Evolutionary conservation across 2,888 invertebrate genomes (phyloP).

Genomic region (Phaonia tiefii): DNA sequence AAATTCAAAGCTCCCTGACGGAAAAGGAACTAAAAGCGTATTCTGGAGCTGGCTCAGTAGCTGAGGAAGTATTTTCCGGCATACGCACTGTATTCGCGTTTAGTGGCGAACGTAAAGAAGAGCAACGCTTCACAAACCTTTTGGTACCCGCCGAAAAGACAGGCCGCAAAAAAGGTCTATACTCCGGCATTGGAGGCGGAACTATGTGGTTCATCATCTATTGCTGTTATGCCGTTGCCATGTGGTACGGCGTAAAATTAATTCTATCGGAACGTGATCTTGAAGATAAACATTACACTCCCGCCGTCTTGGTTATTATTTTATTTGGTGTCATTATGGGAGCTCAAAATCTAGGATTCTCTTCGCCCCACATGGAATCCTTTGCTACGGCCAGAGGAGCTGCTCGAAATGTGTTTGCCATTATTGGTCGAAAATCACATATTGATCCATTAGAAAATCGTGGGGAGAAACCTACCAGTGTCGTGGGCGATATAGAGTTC

Average conservation of each 20-base stretch:
- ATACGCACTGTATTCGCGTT: constrained; percentile 90
- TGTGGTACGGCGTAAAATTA: constrained; percentile 90
- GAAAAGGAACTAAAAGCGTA: constrained; percentile 87
- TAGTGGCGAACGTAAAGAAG: constrained; percentile 88
- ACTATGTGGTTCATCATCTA: constrained; percentile 90
- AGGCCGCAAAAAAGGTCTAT: constrained; percentile 85
- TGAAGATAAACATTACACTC: constrained; percentile 84
- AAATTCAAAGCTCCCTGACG: constrained; percentile 85
- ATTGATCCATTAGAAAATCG: constrained; percentile 86
- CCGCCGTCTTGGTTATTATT: constrained; percentile 87
- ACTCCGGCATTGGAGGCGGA: constrained; percentile 85
- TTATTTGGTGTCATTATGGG: constrained; percentile 90
- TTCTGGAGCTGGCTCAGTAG: constrained; percentile 88
- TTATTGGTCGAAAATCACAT: constrained; percentile 86
- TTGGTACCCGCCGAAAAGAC: constrained; percentile 84
- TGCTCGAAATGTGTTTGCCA: constrained; percentile 86
- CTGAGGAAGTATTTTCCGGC: constrained; percentile 88
- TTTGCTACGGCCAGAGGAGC: constrained; percentile 87
- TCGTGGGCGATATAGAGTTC: constrained; percentile 86
- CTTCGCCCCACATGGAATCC: constrained; percentile 88
- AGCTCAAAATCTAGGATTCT: constrained; percentile 88
- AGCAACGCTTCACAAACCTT: constrained; percentile 82
- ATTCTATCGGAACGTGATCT: constrained; percentile 84
- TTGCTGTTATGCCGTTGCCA: constrained; percentile 86
- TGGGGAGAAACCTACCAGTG: constrained; percentile 83